phyloP scores from a whole-genome alignment of 2,888 invertebrate species.

The Prenolepis imparis region DNA sequence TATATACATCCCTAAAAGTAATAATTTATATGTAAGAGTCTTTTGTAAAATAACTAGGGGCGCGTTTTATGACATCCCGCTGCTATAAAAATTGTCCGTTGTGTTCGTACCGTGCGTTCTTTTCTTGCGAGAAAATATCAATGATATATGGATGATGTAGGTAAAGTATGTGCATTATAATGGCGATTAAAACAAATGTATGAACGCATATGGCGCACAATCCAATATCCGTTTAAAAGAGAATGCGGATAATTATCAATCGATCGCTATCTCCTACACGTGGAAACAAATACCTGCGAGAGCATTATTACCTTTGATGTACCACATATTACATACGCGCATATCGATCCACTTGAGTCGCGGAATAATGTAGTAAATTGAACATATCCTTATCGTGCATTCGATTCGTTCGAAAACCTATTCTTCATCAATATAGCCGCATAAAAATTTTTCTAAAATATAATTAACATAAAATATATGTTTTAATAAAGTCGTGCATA shows the following conservation, averaged over 20 bases:
- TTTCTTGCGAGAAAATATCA: background rate
- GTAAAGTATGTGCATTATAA: constrained; percentile 21
- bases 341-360: constrained; percentile 63
- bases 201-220: constrained; percentile 8
- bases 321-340: constrained; percentile 58
- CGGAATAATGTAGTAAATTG: constrained; percentile 57
- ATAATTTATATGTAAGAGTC: constrained; percentile 4
- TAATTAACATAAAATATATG: background rate
- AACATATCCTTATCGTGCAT: constrained; percentile 57
- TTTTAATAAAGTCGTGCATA: constrained; percentile 61
- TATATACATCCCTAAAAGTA: constrained; percentile 7
- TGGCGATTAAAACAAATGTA: constrained; percentile 9
- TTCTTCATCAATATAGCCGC: constrained; percentile 68
- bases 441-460: constrained; percentile 60
- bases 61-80: background rate
- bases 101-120: background rate
- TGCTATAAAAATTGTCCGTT: background rate
- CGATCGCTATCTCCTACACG: constrained; percentile 45
- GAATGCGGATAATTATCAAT: constrained; percentile 67
- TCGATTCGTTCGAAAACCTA: constrained; percentile 58
- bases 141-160: background rate
- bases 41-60: background rate
- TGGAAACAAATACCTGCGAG: constrained; percentile 65
- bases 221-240: constrained; percentile 71
- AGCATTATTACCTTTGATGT: constrained; percentile 73